A percentile compares a stretch with the other conserved stretches of the same genome.
Conservation (phyloP, 2,797 vertebrate species). For the Simalia tracyae region DNA sequence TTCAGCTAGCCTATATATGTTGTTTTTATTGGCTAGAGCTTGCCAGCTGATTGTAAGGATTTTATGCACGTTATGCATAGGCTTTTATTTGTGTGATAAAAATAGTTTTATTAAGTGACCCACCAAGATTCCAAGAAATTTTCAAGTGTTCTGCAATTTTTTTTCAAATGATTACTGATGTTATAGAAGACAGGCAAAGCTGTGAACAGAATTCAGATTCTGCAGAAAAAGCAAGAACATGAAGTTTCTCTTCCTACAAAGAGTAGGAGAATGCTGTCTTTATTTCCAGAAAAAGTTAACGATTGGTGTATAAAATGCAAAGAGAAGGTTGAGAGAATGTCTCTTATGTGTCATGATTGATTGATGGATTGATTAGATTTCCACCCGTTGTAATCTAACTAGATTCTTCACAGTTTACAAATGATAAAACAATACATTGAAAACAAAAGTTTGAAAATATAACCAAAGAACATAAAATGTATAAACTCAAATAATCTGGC, state of each 20-base stretch:
- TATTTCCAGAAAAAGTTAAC: neutral
- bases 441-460: neutral
- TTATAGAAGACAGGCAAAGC: neutral
- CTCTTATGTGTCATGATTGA: neutral
- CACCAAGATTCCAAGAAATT: neutral
- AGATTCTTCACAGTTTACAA: neutral
- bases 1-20: neutral
- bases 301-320: neutral
- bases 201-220: neutral
- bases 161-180: neutral
- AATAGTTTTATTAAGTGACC: neutral
- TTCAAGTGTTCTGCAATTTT: neutral
- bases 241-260: neutral
- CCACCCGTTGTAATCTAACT: neutral
- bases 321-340: neutral
- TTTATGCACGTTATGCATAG: neutral
- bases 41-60: neutral
- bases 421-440: neutral
- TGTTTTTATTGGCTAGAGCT: neutral
- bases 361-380: neutral
- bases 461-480: neutral
- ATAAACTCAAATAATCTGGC: neutral
- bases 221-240: neutral
- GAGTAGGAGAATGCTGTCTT: neutral
- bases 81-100: neutral